Percentiles rank a stretch among this genome's conserved stretches.
Conservation (phyloP, 2,888 invertebrate genomes). For the Biston stratarius region DNA sequence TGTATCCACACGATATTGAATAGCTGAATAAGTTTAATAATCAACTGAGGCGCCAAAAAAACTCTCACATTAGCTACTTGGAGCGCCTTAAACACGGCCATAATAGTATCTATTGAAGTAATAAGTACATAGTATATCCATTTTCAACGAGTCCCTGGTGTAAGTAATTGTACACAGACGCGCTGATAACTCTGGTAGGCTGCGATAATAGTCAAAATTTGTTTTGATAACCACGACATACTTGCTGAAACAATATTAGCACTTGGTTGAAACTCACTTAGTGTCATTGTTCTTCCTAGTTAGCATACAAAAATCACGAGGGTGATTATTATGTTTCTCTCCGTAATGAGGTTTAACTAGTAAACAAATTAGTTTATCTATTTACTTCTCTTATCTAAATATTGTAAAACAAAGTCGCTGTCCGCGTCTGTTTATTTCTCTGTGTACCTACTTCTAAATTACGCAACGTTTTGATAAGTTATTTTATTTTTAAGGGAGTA, state of each 20-base stretch:
- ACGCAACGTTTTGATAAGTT: too few relatives aligned
- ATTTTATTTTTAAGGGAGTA: too few relatives aligned
- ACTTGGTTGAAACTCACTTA: neutral
- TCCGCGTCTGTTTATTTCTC: too few relatives aligned
- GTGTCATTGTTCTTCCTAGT: neutral
- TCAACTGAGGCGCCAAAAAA: too few relatives aligned
- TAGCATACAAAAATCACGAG: conserved; percentile 13
- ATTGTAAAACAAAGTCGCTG: too few relatives aligned
- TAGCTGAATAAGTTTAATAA: too few relatives aligned
- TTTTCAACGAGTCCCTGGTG: conserved; percentile 13
- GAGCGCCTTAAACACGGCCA: neutral
- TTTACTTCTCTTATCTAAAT: too few relatives aligned
- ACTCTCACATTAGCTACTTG: too few relatives aligned
- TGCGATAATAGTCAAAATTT: conserved; percentile 29
- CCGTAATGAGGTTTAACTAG: neutral
- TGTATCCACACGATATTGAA: too few relatives aligned
- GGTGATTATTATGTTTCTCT: neutral
- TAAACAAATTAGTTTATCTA: too few relatives aligned
- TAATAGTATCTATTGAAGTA: neutral
- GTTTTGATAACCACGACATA: conserved; percentile 5
- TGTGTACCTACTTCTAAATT: too few relatives aligned
- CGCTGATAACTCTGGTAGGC: conserved; percentile 28
- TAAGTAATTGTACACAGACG: conserved; percentile 11
- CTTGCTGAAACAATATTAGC: conserved; percentile 34
- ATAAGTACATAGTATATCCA: neutral